A percentile compares a stretch with the other conserved stretches of the same genome.
Conservation (phyloP, 2,113 vertebrate genomes). For the Bubo scandiacus region DNA sequence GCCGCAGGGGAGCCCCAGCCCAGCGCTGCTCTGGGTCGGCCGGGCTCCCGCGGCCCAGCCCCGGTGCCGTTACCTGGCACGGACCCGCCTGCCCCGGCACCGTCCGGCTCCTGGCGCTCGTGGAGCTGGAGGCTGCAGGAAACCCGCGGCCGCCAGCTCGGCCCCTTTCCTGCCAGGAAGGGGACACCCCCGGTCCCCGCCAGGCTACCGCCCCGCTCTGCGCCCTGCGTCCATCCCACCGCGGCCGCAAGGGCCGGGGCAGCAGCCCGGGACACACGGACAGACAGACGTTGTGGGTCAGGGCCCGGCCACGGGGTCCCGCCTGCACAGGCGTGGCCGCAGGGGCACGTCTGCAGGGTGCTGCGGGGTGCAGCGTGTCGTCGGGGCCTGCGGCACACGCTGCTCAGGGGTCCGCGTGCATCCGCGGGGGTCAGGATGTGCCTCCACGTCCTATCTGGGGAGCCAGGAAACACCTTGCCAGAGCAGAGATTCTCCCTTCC, state of each 20-base stretch:
- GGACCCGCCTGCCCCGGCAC: neutral
- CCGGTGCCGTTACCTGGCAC: neutral
- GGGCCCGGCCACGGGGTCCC: neutral
- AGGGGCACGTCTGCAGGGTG: neutral
- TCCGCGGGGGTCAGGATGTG: neutral
- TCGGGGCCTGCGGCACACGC: no score
- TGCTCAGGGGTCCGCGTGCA: neutral
- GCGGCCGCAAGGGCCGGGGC: no score
- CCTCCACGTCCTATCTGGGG: neutral
- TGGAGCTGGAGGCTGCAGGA: neutral
- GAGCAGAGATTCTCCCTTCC: constrained; percentile 33
- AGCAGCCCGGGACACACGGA: accelerated
- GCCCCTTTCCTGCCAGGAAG: constrained; percentile 47
- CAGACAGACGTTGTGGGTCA: neutral
- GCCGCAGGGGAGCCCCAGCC: neutral
- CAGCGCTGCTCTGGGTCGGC: accelerated
- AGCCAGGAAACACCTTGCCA: constrained; percentile 43
- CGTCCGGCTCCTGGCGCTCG: neutral
- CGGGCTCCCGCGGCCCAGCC: no score
- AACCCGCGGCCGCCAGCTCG: neutral
- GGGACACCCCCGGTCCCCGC: neutral
- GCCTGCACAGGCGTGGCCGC: accelerated
- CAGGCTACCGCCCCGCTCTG: neutral
- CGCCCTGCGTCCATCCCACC: neutral
- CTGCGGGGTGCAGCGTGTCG: neutral